Base-by-base conservation (phyloP, 2,113 vertebrate species). In the Sylvilagus bachmani region DNA sequence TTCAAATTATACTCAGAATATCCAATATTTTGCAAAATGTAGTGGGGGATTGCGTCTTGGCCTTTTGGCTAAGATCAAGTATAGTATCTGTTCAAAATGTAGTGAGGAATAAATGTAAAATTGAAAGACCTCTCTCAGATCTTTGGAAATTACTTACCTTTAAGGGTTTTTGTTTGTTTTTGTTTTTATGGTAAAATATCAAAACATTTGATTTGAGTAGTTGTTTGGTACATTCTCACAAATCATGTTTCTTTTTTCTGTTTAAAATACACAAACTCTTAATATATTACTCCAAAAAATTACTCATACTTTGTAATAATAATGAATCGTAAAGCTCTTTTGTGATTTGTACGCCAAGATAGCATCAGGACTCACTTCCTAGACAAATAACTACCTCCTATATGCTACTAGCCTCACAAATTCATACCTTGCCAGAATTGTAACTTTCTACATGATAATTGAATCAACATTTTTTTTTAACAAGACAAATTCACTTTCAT, bases 191-290 rank as follows among this genome's bases (percentile, higher is more conserved):
- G 12, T 38, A 58, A 71, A 71, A 71, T 53, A 80, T 38, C 64
- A 53, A 91, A 92, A 31, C 22, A 53, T 85, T 27, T 89, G 25
- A 81, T 16, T 70, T 66, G 55, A 29, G 38, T 55, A 69, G 22
- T 78, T 92, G 44, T 36, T 90, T 29, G 83, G 6, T 10, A 64
- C 16, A 87, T 92, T 83, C 38, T 95, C n/a, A 61, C 49, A 61
- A 81, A 58, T 93, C 24, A 13, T 22, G 78, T 92, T 73, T 55
- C 27, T 69, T 74, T 90, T 53, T 74, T 83, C 53, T 91, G 19
- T 83, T 86, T 93, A 71, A 77, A 93, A 55, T 83, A 66, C 11
- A 17, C 7, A 77, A n/a, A 78, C 51, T 74, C 0, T 67, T 75
- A 86, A 58, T 38, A 17, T 74, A n/a, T 7, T 33, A 75, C 66